Evolutionary conservation across 2,797 vertebrate genomes (phyloP), one percentile per base, ranked within the genome.

Genomic region (Sciurus carolinensis): DNA sequence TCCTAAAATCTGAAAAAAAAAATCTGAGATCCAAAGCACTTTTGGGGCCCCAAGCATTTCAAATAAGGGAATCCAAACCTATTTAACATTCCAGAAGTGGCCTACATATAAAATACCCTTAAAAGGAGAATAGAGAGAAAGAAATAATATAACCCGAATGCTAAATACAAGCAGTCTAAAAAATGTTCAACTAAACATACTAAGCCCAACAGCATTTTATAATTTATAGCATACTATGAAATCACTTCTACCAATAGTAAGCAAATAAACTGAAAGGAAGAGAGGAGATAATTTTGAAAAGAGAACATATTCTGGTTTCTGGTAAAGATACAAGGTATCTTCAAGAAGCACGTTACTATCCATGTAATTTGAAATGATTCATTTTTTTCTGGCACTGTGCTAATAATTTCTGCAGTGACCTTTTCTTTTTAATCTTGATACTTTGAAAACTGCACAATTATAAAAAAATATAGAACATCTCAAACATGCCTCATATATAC

Each of bases 141-240:
- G 52, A 91, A 83, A 94, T 75, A 95, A 80, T 24, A 57, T 71
- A 80, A 52, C 18, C 28, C 81, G 33, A 97, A 95, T 88, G 30
- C n/a, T 90, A 79, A 95, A 91, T 33, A 84, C 15, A 97, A 96
- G 52, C n/a, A 90, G 50, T 91, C 59, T 84, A 87, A 95, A 62
- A 91, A 90, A 85, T 95, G 94, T 96, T 54, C 82, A 98, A 98
- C 93, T 83, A 52, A n/a, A n/a, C n/a, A n/a, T 86, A 85, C 59
- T 95, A 97, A 97, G 97, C 97, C 91, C 96, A 98, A 96, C 59
- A 98, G 95, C 95, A 98, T 98, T 98, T 98, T 97, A 94, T 88
- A 98, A 97, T 91, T 97, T 81, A 93, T 77, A 96, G 77, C 84
- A 90, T 0, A 64, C 33, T 30, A 91, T 39, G 33, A 69, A 92